Evolutionary conservation across 2,113 vertebrate species (phyloP).

Genomic region (Hippoglossus stenolepis): DNA sequence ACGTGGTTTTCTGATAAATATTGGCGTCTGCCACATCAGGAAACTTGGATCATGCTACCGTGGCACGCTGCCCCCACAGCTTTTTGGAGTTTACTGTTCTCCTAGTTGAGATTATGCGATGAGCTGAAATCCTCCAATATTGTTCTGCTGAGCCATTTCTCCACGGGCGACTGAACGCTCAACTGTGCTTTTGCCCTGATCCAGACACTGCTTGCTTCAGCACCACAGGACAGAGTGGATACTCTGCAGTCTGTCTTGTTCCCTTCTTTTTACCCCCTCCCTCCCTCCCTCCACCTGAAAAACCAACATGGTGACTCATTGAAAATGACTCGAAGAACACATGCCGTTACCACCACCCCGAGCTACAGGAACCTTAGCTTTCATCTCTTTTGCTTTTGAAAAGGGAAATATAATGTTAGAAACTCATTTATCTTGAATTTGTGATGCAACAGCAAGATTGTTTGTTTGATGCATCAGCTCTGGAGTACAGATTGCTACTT

Average conservation of each 20-base stretch:
- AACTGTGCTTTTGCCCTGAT: conserved; percentile 24
- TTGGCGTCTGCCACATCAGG: conserved; percentile 3
- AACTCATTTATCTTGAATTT: background rate
- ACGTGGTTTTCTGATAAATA: conserved; percentile 5
- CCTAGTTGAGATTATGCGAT: background rate
- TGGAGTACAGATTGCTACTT: background rate
- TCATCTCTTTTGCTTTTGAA: conserved; percentile 13
- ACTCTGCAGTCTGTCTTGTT: conserved; percentile 54
- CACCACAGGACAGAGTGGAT: conserved; percentile 31
- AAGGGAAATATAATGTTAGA: background rate
- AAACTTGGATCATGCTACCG: conserved; percentile 13
- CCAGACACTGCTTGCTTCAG: conserved; percentile 64
- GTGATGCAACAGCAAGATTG: background rate
- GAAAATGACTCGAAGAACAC: conserved; percentile 57
- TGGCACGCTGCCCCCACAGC: background rate
- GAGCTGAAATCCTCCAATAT: background rate
- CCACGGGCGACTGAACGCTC: background rate
- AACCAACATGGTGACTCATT: conserved; percentile 65
- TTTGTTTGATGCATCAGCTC: conserved; percentile 11
- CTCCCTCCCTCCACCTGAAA: background rate
- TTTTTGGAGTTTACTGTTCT: background rate
- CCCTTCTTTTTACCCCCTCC: conserved; percentile 5
- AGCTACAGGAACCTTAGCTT: conserved; percentile 38
- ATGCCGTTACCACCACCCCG: conserved; percentile 27
- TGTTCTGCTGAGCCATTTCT: conserved; percentile 1